Evolutionary conservation across 64 coral and sea anemone species (phyloP), one percentile per base, ranked within the genome.

Genomic region (Pocillopora verrucosa): DNA sequence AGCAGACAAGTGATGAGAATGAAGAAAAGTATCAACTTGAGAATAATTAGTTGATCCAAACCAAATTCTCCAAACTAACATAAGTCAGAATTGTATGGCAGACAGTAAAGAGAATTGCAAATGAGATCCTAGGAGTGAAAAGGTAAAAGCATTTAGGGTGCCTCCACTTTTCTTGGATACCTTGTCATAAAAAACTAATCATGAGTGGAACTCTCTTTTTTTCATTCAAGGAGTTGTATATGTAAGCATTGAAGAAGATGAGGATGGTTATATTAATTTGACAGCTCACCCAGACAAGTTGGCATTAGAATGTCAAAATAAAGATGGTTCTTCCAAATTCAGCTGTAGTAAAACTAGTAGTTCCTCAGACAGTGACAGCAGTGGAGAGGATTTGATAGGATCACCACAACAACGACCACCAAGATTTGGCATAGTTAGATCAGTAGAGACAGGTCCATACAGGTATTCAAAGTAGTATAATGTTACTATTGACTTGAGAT

Each of bases 231-330:
- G 90, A 17, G 90, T 92, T 25, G 83, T 92, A 9, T 87, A 87
- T 87, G 90, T 92, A 0, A 92, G 90, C 16, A 34, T 92, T 80
- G 22, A 86, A 69, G 90, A 92, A 59, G 90, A 92, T 41, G 76
- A 78, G 36, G 90, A 92, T 83, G 90, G 90, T 19, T 92, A 83
- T 20, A 92, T 92, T 80, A 61, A 92, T 35, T 45, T 87, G 45
- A 92, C 86, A 17, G 90, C 90, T 12, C 90, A 92, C 37, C 90
- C 90, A 59, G 83, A 92, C 80, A 92, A 92, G 86, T 79, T 84
- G 16, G 90, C 90, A 14, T 75, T 92, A 74, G 90, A 92, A 76
- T 65, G 74, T 25, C 75, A 87, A 69, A 86, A 86, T 58, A 70
- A 70, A 58, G 37, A 76, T 11, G 60, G 72, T 13, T 85, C 82